Conservation (phyloP, 1,140 invertebrate species). For the Diplogasteroides magnus region DNA sequence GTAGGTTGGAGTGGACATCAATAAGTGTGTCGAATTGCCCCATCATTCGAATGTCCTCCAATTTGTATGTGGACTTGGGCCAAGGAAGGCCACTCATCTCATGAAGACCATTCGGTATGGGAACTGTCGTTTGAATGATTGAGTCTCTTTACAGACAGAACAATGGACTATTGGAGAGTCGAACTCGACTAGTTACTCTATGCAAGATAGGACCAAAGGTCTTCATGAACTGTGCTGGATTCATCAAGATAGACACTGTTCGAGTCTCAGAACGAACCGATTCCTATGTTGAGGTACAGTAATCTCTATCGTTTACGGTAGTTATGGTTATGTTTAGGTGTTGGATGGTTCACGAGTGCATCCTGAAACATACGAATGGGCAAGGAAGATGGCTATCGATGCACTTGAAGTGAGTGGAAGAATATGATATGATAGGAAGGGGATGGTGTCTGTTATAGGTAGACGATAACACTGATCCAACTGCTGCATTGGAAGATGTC, state of each 20-base stretch:
- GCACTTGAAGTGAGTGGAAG: constrained; percentile 70
- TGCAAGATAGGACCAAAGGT: constrained; percentile 95
- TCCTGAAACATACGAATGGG: constrained; percentile 95
- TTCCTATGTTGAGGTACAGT: constrained; percentile 35
- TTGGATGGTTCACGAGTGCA: constrained; percentile 94
- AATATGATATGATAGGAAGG: not conserved
- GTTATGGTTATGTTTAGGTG: constrained; percentile 69
- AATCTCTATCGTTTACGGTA: constrained; percentile 60
- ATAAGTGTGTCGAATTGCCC: constrained; percentile 73
- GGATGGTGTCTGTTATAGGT: constrained; percentile 59
- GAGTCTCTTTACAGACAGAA: not conserved
- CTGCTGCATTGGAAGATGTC: constrained; percentile 92
- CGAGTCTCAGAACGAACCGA: constrained; percentile 36
- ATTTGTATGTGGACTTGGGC: constrained; percentile 93
- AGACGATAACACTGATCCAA: constrained; percentile 85
- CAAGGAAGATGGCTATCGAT: constrained; percentile 98
- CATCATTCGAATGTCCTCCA: constrained; percentile 77
- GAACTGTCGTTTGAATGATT: not conserved
- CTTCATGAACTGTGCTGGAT: constrained; percentile 97
- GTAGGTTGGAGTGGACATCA: constrained; percentile 97
- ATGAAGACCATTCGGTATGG: constrained; percentile 63
- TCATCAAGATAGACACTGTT: constrained; percentile 92
- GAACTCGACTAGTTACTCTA: constrained; percentile 85
- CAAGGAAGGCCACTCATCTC: constrained; percentile 82
- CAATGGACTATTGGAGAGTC: constrained; percentile 40